Percentiles rank a stretch among this genome's conserved stretches.
These are phyloP conservation scores for Lochmaea crataegi DNA, from an alignment of 2,888 invertebrate genomes.

Conservation along the genomic window DNA sequence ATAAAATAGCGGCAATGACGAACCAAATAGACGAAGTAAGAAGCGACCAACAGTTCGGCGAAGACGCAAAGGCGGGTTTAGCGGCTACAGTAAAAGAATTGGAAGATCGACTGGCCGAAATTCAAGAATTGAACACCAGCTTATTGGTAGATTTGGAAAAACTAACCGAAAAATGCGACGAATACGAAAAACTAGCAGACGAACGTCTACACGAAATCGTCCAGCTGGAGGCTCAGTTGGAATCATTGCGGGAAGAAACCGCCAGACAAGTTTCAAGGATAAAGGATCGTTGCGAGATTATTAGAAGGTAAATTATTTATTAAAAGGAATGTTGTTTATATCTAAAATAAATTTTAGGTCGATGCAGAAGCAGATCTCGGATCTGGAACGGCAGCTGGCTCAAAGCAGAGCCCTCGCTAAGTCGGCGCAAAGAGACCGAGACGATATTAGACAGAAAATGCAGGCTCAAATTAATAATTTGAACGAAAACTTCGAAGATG, in stretches of 20 bases:
- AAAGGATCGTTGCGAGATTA: conserved; percentile 75
- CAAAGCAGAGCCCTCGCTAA: conserved; percentile 73
- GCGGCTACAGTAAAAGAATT: conserved; percentile 59
- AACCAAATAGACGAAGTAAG: conserved; percentile 68
- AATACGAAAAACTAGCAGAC: conserved; percentile 72
- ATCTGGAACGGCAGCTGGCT: conserved; percentile 76
- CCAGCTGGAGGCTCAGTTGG: conserved; percentile 73
- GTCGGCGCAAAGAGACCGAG: conserved; percentile 75
- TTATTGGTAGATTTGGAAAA: conserved; percentile 59
- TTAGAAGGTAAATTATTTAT: conserved; percentile 60
- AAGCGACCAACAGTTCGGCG: conserved; percentile 66
- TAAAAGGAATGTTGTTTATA: not conserved
- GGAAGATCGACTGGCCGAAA: conserved; percentile 58
- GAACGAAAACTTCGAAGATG: conserved; percentile 76
- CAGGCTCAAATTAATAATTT: conserved; percentile 75
- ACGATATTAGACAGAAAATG: conserved; percentile 77
- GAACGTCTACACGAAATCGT: conserved; percentile 78
- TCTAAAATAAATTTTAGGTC: conserved; percentile 35
- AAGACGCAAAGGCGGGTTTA: conserved; percentile 65
- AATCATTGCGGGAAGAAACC: conserved; percentile 75
- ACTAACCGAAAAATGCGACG: conserved; percentile 68
- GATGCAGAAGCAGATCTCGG: conserved; percentile 75
- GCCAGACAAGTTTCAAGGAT: conserved; percentile 74
- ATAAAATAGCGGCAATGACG: conserved; percentile 60
- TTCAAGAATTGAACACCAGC: conserved; percentile 56